phyloP scores from a whole-genome alignment of 2,888 invertebrate genomes.

The Bruchidius siliquastri region DNA sequence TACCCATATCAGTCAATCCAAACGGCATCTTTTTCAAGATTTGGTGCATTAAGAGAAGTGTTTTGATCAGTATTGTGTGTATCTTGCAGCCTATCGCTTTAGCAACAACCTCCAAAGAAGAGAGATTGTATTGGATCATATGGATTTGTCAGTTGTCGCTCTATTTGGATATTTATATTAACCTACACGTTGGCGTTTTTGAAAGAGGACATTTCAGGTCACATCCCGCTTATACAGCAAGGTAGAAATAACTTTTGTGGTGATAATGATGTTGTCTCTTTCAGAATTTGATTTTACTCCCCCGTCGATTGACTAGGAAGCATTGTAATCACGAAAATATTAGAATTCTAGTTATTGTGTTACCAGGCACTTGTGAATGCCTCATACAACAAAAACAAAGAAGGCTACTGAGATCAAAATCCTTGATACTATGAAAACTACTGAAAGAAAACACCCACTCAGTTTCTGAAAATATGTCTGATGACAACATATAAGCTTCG shows the following conservation, averaged over 20 bases:
- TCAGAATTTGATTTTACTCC: too few species aligned
- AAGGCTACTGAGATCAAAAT: too few species aligned
- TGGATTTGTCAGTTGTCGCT: constrained; percentile 13
- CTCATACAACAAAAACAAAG: too few species aligned
- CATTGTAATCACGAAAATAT: too few species aligned
- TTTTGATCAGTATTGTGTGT: constrained; percentile 9
- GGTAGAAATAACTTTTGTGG: constrained; percentile 8
- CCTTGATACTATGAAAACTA: too few species aligned
- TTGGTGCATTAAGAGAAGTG: constrained; percentile 25
- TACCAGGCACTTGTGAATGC: too few species aligned
- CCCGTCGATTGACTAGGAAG: too few species aligned
- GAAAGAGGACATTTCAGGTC: constrained; percentile 12
- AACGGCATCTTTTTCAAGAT: constrained; percentile 29
- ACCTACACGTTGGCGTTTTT: constrained; percentile 15
- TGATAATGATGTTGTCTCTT: not conserved
- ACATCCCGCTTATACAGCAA: constrained; percentile 17
- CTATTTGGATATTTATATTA: constrained; percentile 20
- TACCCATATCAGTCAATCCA: constrained; percentile 34
- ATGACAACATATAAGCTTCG: too few species aligned
- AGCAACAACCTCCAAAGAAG: constrained; percentile 8
- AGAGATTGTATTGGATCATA: constrained; percentile 14
- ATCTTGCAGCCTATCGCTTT: constrained; percentile 8
- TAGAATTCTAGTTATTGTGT: too few species aligned
- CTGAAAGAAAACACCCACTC: too few species aligned
- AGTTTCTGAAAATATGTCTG: too few species aligned